phyloP scores from a whole-genome alignment of 2,888 invertebrate genomes.

The Phanerotoma sp. region DNA sequence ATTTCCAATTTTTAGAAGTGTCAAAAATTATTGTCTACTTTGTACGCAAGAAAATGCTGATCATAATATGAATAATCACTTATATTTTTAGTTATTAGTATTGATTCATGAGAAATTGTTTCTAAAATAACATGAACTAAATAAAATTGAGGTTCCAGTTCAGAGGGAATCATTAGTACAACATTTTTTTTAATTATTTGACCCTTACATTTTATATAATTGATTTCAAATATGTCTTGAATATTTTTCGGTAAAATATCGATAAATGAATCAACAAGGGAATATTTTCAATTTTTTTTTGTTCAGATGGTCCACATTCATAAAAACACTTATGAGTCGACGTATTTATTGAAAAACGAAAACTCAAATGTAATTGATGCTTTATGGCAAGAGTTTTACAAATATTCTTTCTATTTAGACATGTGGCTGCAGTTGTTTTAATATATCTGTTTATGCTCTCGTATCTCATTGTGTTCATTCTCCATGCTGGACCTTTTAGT shows the following conservation, averaged over 20 bases:
- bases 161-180: not conserved
- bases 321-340: not conserved
- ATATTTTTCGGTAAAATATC: not conserved
- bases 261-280: not conserved
- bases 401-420: slow-evolving; percentile 25
- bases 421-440: slow-evolving; percentile 17
- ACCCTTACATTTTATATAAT: not conserved
- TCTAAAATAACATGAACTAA: not conserved
- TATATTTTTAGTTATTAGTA: not conserved
- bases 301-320: not conserved
- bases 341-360: slow-evolving; percentile 9
- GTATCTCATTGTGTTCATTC: slow-evolving; percentile 26
- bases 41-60: not conserved
- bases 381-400: slow-evolving; percentile 25
- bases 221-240: not conserved
- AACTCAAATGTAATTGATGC: slow-evolving; percentile 26
- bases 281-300: not conserved
- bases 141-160: not conserved
- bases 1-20: not conserved
- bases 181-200: not conserved
- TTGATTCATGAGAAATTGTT: not conserved
- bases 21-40: not conserved
- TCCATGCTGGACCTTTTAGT: slow-evolving; percentile 26
- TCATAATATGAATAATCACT: not conserved
- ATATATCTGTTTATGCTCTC: slow-evolving; percentile 28